Percentiles rank a stretch among this genome's conserved stretches.
These are phyloP conservation scores for Acanthoscelides obtectus DNA, from an alignment of 2,888 invertebrate genomes.

Conservation along the genomic window DNA sequence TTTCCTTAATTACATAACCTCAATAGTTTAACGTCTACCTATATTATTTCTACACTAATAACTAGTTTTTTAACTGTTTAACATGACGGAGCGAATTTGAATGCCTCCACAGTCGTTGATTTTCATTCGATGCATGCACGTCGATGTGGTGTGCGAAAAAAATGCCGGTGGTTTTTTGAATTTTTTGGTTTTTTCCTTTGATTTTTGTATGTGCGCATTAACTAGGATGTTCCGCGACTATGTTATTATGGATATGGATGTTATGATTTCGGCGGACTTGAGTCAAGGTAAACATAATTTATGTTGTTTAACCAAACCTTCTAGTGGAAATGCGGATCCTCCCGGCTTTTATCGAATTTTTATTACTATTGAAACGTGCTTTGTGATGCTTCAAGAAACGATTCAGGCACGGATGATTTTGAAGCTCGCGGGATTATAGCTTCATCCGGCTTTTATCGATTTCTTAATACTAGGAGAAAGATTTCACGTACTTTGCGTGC, in stretches of 20 bases:
- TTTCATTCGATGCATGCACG: background rate
- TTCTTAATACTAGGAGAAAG: too few species aligned
- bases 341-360: background rate
- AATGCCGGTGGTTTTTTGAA: background rate
- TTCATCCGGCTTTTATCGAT: too few species aligned
- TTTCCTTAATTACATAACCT: slow-evolving; percentile 18
- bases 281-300: slow-evolving; percentile 27
- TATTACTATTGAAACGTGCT: too few species aligned
- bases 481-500: too few species aligned
- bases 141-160: background rate
- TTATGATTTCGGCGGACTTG: slow-evolving; percentile 24
- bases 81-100: slow-evolving; percentile 21
- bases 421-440: too few species aligned
- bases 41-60: slow-evolving; percentile 21
- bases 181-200: too few species aligned
- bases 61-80: slow-evolving; percentile 26
- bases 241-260: slow-evolving; percentile 32
- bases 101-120: slow-evolving; percentile 19
- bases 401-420: too few species aligned
- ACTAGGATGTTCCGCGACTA: slow-evolving; percentile 30
- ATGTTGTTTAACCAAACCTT: background rate
- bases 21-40: slow-evolving; percentile 16
- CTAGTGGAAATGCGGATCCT: background rate
- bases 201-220: slow-evolving; percentile 5
- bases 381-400: too few species aligned